phyloP scores from a whole-genome alignment of 2,888 invertebrate genomes.

The Plemyria rubiginata region DNA sequence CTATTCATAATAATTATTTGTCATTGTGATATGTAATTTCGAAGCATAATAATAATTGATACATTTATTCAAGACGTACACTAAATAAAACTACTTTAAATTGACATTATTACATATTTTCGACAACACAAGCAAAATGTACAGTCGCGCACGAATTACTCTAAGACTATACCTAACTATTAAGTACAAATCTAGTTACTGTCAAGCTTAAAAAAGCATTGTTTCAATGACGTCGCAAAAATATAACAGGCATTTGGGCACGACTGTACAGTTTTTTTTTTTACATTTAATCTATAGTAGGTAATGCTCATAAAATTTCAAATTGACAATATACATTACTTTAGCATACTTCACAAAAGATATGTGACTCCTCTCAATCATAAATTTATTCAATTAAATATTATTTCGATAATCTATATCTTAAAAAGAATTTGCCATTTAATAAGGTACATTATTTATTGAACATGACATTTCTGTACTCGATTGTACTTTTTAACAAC shows the following conservation, averaged over 20 bases:
- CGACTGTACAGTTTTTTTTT: slow-evolving; percentile 60
- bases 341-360: slow-evolving; percentile 55
- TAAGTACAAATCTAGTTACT: slow-evolving; percentile 61
- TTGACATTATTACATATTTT: slow-evolving; percentile 43
- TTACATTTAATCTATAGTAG: slow-evolving; percentile 40
- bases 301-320: slow-evolving; percentile 49
- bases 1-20: slow-evolving; percentile 67
- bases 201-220: slow-evolving; percentile 59
- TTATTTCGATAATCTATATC: slow-evolving; percentile 35
- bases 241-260: slow-evolving; percentile 65
- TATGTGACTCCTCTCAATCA: slow-evolving; percentile 63
- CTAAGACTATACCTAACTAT: slow-evolving; percentile 45
- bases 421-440: slow-evolving; percentile 31
- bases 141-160: slow-evolving; percentile 63
- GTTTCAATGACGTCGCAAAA: slow-evolving; percentile 50
- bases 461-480: slow-evolving; percentile 63
- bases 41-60: slow-evolving; percentile 65
- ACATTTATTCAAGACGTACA: slow-evolving; percentile 44
- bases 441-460: slow-evolving; percentile 31
- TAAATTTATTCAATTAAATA: slow-evolving; percentile 44
- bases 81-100: slow-evolving; percentile 41
- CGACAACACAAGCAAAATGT: slow-evolving; percentile 57
- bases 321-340: slow-evolving; percentile 56
- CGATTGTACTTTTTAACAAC: slow-evolving; percentile 62
- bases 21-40: slow-evolving; percentile 77